A percentile compares a stretch with the other conserved stretches of the same genome.
Evolutionary conservation across 1,140 invertebrate species (phyloP).

Genomic region (Glossosoma conforme): DNA sequence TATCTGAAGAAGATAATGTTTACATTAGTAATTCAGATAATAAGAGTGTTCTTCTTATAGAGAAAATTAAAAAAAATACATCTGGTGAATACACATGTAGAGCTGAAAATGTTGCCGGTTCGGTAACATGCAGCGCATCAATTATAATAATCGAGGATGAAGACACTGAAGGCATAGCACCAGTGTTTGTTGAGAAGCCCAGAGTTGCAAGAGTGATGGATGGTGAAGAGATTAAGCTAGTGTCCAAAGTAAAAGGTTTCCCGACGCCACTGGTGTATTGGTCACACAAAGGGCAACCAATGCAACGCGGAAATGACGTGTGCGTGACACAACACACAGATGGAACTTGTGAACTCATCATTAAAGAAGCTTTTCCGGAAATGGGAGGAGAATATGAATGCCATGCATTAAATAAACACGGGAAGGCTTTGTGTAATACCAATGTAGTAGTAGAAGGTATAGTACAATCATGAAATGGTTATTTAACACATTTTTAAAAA

Average conservation of each 20-base stretch:
- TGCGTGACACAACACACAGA: conserved; percentile 68
- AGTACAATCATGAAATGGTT: conserved; percentile 1
- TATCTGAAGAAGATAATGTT: conserved; percentile 56
- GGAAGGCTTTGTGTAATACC: conserved; percentile 75
- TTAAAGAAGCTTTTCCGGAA: conserved; percentile 91
- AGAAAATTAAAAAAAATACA: conserved; percentile 66
- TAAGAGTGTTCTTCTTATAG: conserved; percentile 73
- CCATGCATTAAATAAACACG: conserved; percentile 76
- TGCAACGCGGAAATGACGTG: conserved; percentile 76
- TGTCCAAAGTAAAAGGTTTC: conserved; percentile 70
- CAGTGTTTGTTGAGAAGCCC: conserved; percentile 68
- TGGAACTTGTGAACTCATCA: conserved; percentile 76
- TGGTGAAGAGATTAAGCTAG: conserved; percentile 79
- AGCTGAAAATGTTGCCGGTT: conserved; percentile 83
- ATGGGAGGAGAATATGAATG: conserved; percentile 86
- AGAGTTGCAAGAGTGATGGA: conserved; percentile 82
- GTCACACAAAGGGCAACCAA: conserved; percentile 68
- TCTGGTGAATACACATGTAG: conserved; percentile 79
- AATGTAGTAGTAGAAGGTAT: conserved; percentile 80
- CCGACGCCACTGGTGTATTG: conserved; percentile 78
- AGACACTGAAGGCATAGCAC: conserved; percentile 59
- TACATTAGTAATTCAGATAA: conserved; percentile 73
- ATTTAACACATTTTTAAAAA: too few species aligned
- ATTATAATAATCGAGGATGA: conserved; percentile 64
- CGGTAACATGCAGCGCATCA: conserved; percentile 75